Base-by-base conservation (phyloP, 2,113 vertebrate genomes). In the Engraulis encrasicolus region DNA sequence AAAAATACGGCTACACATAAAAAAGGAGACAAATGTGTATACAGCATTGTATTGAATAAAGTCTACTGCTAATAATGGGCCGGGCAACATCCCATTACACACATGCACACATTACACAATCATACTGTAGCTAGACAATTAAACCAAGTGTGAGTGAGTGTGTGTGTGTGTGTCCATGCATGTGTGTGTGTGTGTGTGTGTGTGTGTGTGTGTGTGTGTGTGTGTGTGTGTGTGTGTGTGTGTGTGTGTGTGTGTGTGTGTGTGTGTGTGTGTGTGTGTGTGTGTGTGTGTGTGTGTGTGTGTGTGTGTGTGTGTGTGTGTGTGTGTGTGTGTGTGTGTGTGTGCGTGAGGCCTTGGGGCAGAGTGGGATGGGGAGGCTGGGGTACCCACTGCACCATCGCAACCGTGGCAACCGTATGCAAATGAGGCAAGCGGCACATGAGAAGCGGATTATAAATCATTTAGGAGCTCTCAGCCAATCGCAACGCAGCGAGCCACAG, bases 361-460 rank as follows among this genome's bases (percentile, higher is more conserved):
- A 77, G 58, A 40, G 84, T 79, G 74, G 71, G 85, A 78, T 54
- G 80, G 78, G 83, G 23, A 81, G 45, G 80, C 79, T 61, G 31
- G 81, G 79, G 74, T 58, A 58, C 80, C 36, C 58, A 66, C 83
- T 81, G 87, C 79, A 84, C 86, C 84, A 86, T 88, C 81, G 87
- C 88, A 86, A 85, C 86, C 84, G 85, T 88, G 82, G 87, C 88
- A 89, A 89, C 85, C 74, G 19, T 88, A 90, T 89, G 88, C 86
- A 89, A 92, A 90, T 89, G 78, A 81, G 79, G 66, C 23, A 78
- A 40, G 81, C 82, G 50, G 79, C 34, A 37, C 87, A 84, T 81
- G 82, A 84, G 80, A 87, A 84, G 78, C 82, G 78, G 87, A 87
- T 90, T 89, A 89, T 87, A 88, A 88, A 89, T 88, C 79, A 86